Conservation (phyloP, 2,113 vertebrate genomes). For the Antigone vipio region DNA sequence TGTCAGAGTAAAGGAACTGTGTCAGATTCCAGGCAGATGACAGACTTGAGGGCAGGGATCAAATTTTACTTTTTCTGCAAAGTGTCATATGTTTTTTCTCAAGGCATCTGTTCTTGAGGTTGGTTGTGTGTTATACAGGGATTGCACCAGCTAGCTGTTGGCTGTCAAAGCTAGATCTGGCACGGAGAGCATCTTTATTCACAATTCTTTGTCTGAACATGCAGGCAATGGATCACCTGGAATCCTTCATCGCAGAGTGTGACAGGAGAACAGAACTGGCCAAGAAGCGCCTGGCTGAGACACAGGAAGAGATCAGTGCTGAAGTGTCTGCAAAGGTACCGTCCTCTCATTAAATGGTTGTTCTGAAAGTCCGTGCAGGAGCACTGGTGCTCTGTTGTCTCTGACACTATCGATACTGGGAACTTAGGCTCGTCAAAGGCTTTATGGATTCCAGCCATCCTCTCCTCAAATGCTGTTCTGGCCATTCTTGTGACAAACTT, state of each 20-base stretch:
- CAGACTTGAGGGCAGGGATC: neutral
- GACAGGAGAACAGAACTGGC: constrained; percentile 96
- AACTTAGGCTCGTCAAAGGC: neutral
- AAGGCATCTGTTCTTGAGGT: neutral
- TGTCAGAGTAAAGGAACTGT: neutral
- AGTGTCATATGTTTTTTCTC: neutral
- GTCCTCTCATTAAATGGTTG: neutral
- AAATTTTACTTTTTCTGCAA: neutral
- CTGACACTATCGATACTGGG: neutral
- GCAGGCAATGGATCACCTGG: constrained; percentile 97
- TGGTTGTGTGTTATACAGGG: neutral
- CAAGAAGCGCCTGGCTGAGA: constrained; percentile 97
- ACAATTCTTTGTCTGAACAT: neutral
- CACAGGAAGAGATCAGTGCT: constrained; percentile 98
- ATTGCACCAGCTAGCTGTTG: neutral
- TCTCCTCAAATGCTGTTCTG: neutral
- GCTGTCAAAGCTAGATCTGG: neutral
- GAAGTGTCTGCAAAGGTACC: constrained; percentile 96
- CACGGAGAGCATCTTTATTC: neutral
- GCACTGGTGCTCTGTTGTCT: neutral
- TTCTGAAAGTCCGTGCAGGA: neutral
- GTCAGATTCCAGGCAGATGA: neutral
- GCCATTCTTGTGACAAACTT: neutral
- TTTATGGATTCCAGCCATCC: neutral
- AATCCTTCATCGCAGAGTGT: constrained; percentile 97